phyloP scores from a whole-genome alignment of 2,113 vertebrate genomes.

The Cyanocitta stelleri region DNA sequence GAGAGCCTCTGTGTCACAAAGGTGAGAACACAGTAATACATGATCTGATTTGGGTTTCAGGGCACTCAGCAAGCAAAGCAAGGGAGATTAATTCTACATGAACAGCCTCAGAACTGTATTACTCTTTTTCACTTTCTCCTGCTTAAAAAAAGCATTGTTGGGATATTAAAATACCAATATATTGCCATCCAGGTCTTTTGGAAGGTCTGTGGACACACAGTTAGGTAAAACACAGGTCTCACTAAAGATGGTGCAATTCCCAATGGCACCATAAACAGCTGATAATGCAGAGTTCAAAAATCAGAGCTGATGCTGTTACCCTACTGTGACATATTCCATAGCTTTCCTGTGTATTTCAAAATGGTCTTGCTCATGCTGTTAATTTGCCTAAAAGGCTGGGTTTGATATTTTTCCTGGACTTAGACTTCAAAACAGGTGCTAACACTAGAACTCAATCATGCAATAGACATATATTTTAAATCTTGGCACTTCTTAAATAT shows the following conservation, averaged over 20 bases:
- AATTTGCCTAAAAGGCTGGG: background rate
- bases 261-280: background rate
- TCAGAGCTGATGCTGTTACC: background rate
- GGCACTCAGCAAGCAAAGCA: background rate
- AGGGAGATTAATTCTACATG: background rate
- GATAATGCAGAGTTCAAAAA: background rate
- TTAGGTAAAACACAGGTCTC: background rate
- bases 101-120: background rate
- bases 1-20: background rate
- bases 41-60: background rate
- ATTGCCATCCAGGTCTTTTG: background rate
- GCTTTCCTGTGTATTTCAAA: background rate
- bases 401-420: background rate
- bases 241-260: background rate
- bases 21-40: background rate
- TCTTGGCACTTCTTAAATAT: background rate
- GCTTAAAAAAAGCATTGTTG: background rate
- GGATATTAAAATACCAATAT: background rate
- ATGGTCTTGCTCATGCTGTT: background rate
- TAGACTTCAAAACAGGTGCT: background rate
- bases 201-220: background rate
- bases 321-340: background rate
- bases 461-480: background rate
- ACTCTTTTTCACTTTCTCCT: background rate
- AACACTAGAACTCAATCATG: background rate